These are phyloP conservation scores for Dromaius novaehollandiae DNA, from an alignment of 2,113 vertebrate species.

Conservation along the genomic window DNA sequence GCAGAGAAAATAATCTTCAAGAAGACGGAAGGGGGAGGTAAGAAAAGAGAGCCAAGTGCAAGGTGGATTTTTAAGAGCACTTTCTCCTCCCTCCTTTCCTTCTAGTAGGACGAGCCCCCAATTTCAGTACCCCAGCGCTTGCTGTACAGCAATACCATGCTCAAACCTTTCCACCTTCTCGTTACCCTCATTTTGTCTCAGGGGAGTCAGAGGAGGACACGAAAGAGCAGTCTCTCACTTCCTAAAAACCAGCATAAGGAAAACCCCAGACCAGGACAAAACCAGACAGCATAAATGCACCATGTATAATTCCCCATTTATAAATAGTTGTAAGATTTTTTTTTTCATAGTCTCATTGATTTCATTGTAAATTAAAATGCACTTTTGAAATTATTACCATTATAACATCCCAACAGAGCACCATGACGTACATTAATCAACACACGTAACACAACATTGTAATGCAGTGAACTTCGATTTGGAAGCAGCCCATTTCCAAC, in stretches of 20 bases:
- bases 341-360: not conserved
- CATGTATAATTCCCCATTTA: not conserved
- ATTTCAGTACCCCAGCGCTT: not conserved
- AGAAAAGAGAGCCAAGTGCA: rapidly evolving
- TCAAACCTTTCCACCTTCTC: rapidly evolving
- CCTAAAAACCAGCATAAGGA: not conserved
- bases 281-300: not conserved
- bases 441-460: not conserved
- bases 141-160: rapidly evolving
- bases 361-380: not conserved
- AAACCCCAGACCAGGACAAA: not conserved
- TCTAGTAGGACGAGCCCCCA: rapidly evolving
- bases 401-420: not conserved
- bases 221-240: too few relatives aligned
- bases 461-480: not conserved
- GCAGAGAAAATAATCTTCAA: not conserved
- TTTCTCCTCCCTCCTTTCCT: not conserved
- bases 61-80: rapidly evolving
- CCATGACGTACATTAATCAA: not conserved
- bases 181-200: not conserved
- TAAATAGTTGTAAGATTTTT: not conserved
- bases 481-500: not conserved
- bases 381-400: not conserved
- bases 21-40: not conserved
- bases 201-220: not conserved